Percentiles rank a stretch among this genome's conserved stretches.
phyloP scores from a whole-genome alignment of 2,113 vertebrate species.

The Willisornis vidua region DNA sequence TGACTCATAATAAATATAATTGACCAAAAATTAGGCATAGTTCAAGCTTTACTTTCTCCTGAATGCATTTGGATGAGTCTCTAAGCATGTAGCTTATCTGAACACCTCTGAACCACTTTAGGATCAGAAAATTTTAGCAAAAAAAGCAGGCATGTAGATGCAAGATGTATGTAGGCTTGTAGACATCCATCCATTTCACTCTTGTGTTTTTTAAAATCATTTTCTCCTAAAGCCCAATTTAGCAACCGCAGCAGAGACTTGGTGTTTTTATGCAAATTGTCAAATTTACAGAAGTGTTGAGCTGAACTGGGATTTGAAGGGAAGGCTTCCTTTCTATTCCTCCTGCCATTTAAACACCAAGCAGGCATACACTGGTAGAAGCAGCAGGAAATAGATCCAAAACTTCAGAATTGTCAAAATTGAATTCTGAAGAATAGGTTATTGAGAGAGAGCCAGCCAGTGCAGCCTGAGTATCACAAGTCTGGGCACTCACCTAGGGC shows the following conservation, averaged over 20 bases:
- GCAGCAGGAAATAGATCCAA: background rate
- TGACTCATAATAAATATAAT: background rate
- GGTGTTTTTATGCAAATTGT: constrained; percentile 28
- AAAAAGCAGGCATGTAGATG: background rate
- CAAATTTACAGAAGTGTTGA: constrained; percentile 29
- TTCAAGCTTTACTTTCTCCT: background rate
- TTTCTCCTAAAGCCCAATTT: constrained; percentile 7
- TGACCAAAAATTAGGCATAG: background rate
- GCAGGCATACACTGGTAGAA: background rate
- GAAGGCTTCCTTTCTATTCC: constrained; percentile 12
- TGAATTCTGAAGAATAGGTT: background rate
- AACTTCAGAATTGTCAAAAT: background rate
- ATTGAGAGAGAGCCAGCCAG: background rate
- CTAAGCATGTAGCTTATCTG: background rate
- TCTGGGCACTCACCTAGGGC: background rate
- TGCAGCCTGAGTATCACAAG: background rate
- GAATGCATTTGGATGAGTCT: background rate
- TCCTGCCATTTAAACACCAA: constrained; percentile 6
- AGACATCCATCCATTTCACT: background rate
- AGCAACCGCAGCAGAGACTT: background rate
- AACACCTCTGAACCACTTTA: background rate
- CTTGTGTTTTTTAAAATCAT: background rate
- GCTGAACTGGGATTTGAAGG: background rate
- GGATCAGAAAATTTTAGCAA: background rate
- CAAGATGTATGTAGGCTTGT: background rate